phyloP scores from a whole-genome alignment of 2,888 invertebrate species.

The Proisotoma minuta region DNA sequence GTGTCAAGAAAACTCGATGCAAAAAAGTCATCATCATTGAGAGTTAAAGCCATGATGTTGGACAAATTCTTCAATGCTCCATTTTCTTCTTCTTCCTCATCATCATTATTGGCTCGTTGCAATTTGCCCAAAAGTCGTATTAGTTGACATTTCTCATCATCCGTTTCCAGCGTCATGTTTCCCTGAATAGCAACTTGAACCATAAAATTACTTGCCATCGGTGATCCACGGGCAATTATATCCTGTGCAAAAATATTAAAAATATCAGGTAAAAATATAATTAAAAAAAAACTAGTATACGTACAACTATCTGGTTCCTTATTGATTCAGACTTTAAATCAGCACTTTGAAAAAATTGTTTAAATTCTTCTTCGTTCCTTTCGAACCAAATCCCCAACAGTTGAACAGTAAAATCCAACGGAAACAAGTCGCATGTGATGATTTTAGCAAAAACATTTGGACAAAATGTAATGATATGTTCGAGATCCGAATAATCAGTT shows the following conservation, averaged over 20 bases:
- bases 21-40: slow-evolving; percentile 16
- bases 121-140: too few relatives aligned
- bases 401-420: background rate
- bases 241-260: too few relatives aligned
- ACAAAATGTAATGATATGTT: slow-evolving; percentile 14
- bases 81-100: background rate
- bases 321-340: background rate
- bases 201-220: background rate
- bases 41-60: slow-evolving; percentile 18
- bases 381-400: slow-evolving; percentile 15
- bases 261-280: too few relatives aligned
- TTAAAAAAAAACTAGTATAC: too few relatives aligned
- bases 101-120: too few relatives aligned
- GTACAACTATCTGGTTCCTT: background rate
- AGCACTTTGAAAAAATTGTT: background rate
- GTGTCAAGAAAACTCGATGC: background rate
- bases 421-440: slow-evolving; percentile 8
- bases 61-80: slow-evolving; percentile 7
- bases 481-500: background rate
- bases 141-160: too few relatives aligned
- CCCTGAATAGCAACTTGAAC: too few relatives aligned
- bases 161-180: too few relatives aligned
- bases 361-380: background rate
- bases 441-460: slow-evolving; percentile 11
- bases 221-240: too few relatives aligned